Evolutionary conservation across 2,888 invertebrate species (phyloP), one percentile per base, ranked within the genome.

Genomic region (Ferrisia virgata): DNA sequence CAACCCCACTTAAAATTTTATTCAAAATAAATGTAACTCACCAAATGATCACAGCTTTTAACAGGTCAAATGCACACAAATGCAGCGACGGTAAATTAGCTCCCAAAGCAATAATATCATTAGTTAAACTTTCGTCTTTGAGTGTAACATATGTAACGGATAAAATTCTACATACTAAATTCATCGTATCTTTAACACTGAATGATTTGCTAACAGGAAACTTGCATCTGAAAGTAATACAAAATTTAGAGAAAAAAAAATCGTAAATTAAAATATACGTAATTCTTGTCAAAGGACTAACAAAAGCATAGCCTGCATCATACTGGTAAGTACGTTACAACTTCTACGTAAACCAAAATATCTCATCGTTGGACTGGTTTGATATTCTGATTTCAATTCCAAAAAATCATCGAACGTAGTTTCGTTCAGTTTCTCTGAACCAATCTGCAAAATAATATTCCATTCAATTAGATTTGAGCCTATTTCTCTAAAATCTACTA

Each of bases 41-140:
- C 86, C 85, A 82, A 81, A 85, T 81, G 13, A 86, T 85, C 36
- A 86, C 53, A 33, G 86, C 84, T 79, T 82, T 69, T 25, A 86
- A 53, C 8, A 85, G 85, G 47, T 85, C 79, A 13, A 86, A 80
- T 5, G 82, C 64, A 47, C 79, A 85, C 18, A 47, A 76, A 33
- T 86, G 86, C 11, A 86, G 18, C 33, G 83, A 81, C 31, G 85
- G 85, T 33, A 86, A 72, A 69, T 85, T 84, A 28, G 82, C 64
- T 8, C 76, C 82, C 1, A 86, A 69, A 18, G 85, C 85, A 18
- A 86, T 84, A 1, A 84, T 76, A 53, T 86, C 86, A 31, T 83
- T 85, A 18, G 86, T 85, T 13, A 79, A 58, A 1, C 53, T 39
- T 47, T 43, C 47, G 13, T 83, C 69, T 1, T 85, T 64, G 15